Percentiles rank a stretch among this genome's conserved stretches.
phyloP scores from a whole-genome alignment of 2,113 vertebrate genomes.

The Festucalex cinctus region DNA sequence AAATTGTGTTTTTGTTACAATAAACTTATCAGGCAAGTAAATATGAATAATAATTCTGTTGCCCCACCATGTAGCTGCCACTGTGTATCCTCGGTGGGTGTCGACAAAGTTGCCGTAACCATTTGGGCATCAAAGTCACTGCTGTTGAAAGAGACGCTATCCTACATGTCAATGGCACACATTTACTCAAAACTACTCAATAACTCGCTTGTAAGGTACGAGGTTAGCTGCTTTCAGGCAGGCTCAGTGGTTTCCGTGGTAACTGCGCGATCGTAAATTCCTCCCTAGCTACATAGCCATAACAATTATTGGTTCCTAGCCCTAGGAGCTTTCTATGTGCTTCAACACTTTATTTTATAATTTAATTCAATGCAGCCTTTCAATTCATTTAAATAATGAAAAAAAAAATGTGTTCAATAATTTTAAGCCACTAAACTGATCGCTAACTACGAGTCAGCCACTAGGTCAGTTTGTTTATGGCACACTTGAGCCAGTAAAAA shows the following conservation, averaged over 20 bases:
- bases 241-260: not conserved
- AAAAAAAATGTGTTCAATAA: not conserved
- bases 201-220: too few relatives aligned
- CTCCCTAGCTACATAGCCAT: not conserved
- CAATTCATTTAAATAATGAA: not conserved
- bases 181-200: not conserved
- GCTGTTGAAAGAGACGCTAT: not conserved
- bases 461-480: not conserved
- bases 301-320: not conserved
- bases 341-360: not conserved
- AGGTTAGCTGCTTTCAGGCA: not conserved
- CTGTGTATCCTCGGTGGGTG: not conserved
- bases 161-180: not conserved
- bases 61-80: not conserved
- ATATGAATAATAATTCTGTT: not conserved
- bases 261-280: not conserved
- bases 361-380: not conserved
- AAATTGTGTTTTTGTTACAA: not conserved
- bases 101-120: not conserved
- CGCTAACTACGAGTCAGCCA: too few relatives aligned
- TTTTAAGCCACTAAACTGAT: not conserved
- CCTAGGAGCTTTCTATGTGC: too few relatives aligned
- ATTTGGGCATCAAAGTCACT: not conserved
- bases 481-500: not conserved
- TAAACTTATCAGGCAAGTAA: not conserved